Percentiles rank a stretch among this genome's conserved stretches.
Evolutionary conservation across 2,888 invertebrate genomes (phyloP).

Genomic region (Oscheius sp.): DNA sequence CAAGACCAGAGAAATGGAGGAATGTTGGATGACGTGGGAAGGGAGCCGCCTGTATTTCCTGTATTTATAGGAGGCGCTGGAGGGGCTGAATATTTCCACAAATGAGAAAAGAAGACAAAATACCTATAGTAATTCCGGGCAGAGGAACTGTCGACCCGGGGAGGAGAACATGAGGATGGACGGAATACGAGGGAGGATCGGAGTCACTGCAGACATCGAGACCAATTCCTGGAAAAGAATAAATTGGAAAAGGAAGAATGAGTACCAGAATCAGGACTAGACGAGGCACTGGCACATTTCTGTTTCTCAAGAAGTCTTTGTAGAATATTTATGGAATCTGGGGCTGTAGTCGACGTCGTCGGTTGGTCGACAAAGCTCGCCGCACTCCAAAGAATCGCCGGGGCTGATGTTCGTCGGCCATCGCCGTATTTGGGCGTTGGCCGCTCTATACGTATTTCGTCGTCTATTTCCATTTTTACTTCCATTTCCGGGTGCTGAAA

Average conservation of each 20-base stretch:
- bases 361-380: conserved; percentile 45
- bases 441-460: conserved; percentile 44
- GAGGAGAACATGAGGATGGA: conserved; percentile 18
- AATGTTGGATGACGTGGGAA: conserved; percentile 22
- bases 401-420: conserved; percentile 63
- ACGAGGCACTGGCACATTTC: conserved; percentile 34
- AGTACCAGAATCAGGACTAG: conserved; percentile 35
- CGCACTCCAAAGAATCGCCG: conserved; percentile 61
- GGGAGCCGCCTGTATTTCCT: not conserved
- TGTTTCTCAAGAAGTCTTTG: conserved; percentile 34
- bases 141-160: conserved; percentile 21
- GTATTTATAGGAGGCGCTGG: conserved; percentile 21
- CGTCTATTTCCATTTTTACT: conserved; percentile 38
- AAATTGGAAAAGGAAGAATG: not conserved
- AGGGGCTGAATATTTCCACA: conserved; percentile 15
- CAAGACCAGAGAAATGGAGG: conserved; percentile 46
- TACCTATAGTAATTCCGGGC: conserved; percentile 19
- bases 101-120: not conserved
- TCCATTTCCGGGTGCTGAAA: conserved; percentile 6
- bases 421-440: conserved; percentile 59
- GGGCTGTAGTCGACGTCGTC: conserved; percentile 9
- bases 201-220: not conserved
- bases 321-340: conserved; percentile 35
- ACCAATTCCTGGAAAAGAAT: conserved; percentile 19
- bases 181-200: conserved; percentile 22